Percentiles rank a stretch among this genome's conserved stretches.
phyloP scores from a whole-genome alignment of 2,888 invertebrate species.

The Alentia gelatinosa region DNA sequence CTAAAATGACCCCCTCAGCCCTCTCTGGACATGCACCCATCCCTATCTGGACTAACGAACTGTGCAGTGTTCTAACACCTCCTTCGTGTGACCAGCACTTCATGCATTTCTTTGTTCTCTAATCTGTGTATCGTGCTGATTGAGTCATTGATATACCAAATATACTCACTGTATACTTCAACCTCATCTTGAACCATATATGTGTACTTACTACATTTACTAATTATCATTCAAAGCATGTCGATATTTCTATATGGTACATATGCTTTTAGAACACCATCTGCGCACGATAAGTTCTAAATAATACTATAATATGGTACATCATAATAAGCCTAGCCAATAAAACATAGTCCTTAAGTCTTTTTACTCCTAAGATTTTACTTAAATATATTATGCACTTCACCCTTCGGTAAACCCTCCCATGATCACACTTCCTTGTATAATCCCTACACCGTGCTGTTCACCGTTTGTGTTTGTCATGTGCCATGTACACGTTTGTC shows the following conservation, averaged over 20 bases:
- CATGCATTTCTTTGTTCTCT: too few species aligned
- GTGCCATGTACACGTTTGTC: background rate
- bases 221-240: too few species aligned
- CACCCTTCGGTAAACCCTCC: background rate
- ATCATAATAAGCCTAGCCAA: background rate
- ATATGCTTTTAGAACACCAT: too few species aligned
- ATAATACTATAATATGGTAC: background rate
- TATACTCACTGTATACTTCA: too few species aligned
- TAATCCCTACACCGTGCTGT: background rate
- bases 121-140: too few species aligned
- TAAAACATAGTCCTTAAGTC: background rate
- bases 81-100: too few species aligned
- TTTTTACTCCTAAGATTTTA: background rate
- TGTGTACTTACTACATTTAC: too few species aligned
- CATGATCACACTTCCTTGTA: too few species aligned
- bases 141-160: too few species aligned
- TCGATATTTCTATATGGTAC: too few species aligned
- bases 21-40: background rate
- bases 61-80: background rate
- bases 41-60: background rate
- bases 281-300: too few species aligned
- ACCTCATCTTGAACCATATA: too few species aligned
- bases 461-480: background rate
- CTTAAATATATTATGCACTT: background rate
- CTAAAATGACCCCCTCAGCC: background rate